Conservation (phyloP, 2,113 vertebrate species). For the Eonycteris spelaea region DNA sequence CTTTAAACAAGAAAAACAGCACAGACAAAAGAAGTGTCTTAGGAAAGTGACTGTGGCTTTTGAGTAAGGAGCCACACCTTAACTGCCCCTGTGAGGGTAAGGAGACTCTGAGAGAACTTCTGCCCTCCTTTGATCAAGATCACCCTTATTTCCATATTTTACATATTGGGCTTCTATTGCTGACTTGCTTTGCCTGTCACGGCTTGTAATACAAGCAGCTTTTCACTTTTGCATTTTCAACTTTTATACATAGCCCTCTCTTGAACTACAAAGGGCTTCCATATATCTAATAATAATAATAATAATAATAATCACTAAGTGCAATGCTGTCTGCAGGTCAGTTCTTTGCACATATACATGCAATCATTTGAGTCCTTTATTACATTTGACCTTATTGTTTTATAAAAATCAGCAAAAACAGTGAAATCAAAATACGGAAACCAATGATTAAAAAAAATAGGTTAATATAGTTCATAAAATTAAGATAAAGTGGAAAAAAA, state of each 20-base stretch:
- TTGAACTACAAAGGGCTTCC: not conserved
- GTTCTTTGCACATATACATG: not conserved
- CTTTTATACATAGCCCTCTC: not conserved
- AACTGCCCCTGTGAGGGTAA: not conserved
- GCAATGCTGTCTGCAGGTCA: not conserved
- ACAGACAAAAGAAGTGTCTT: not conserved
- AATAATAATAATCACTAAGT: not conserved
- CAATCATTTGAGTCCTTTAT: not conserved
- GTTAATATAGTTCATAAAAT: not conserved
- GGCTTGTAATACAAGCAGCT: not conserved
- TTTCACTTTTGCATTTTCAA: not conserved
- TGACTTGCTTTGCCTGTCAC: not conserved
- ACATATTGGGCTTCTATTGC: not conserved
- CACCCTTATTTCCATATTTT: not conserved
- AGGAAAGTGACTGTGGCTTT: too few relatives aligned
- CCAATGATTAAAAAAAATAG: not conserved
- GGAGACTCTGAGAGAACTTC: not conserved
- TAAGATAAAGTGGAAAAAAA: not conserved
- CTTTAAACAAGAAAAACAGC: not conserved
- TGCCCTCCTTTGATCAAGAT: not conserved
- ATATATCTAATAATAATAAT: not conserved
- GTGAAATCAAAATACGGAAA: not conserved
- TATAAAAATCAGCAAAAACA: not conserved
- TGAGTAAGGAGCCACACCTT: not conserved
- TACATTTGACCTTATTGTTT: not conserved